Percentiles rank a stretch among this genome's conserved stretches.
Evolutionary conservation across 2,888 invertebrate species (phyloP).

Genomic region (Eupsilia transversa): DNA sequence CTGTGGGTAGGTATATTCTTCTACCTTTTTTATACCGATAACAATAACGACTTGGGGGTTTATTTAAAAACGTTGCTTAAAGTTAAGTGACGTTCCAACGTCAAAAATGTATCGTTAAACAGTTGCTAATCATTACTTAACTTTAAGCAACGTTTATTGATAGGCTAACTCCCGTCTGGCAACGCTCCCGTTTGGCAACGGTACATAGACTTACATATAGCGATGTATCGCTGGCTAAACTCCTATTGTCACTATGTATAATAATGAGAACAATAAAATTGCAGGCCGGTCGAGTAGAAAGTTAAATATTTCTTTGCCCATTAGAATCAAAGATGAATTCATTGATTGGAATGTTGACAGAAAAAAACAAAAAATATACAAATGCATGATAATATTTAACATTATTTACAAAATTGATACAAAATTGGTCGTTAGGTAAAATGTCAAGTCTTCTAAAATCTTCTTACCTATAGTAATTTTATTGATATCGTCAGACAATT

Average conservation of each 20-base stretch:
- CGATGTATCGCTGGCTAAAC: too few species aligned
- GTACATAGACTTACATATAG: too few species aligned
- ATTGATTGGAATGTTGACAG: neutral
- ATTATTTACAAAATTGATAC: neutral
- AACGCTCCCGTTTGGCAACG: too few species aligned
- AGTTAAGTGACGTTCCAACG: too few species aligned
- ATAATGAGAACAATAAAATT: slow-evolving; percentile 2
- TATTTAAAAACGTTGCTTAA: too few species aligned
- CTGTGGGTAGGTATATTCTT: slow-evolving; percentile 9
- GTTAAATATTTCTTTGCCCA: neutral
- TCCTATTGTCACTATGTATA: neutral
- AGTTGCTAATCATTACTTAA: too few species aligned
- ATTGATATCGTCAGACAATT: slow-evolving; percentile 4
- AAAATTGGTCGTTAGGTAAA: neutral
- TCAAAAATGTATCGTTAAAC: too few species aligned
- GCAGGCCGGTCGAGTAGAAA: too few species aligned
- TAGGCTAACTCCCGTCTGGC: too few species aligned
- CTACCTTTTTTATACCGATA: neutral
- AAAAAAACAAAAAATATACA: neutral
- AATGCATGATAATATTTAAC: neutral
- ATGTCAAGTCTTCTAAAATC: neutral
- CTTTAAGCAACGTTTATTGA: too few species aligned
- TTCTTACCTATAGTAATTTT: neutral
- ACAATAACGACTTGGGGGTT: slow-evolving; percentile 11
- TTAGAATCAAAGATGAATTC: neutral